Base-by-base conservation (phyloP, 2,888 invertebrate species). In the Oscheius onirici region DNA sequence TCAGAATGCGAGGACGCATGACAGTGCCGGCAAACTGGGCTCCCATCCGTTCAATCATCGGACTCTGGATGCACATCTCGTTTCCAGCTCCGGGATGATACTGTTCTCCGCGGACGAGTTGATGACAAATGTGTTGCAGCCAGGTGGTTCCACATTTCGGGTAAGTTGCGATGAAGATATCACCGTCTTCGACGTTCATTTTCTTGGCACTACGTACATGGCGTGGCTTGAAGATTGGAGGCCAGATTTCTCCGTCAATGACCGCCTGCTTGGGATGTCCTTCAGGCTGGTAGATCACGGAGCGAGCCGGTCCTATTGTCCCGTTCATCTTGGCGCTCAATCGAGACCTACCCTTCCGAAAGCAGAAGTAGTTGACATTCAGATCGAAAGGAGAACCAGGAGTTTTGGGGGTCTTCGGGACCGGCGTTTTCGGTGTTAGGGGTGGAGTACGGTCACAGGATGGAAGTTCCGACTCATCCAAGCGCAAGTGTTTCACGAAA, bases 131-230 rank as follows among this genome's bases (percentile, higher is more conserved):
- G 71, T 87, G 86, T 70, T 87, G 87, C 10, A 85, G 80, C 87
- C 86, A 87, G 1, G 86, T 87, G 54, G 85, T 87, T 58, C 84
- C 87, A 66, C 87, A 87, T 69, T 87, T 87, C 26, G 88, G 87
- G 69, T 87, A 85, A 3, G 87, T 88, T 28, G 81, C 81, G 28
- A 87, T 85, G 65, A 88, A 81, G 22, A 87, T 82, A 66, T 88
- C 87, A n/a, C 69, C 75, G 8, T 77, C 75, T 8, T 71, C 71
- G 15, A 83, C 78, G 13, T 74, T 28, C 74, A 87, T 74, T 41
- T 63, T 73, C 61, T 87, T 87, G 1, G 86, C 85, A 6, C 79
- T 74, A 34, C 85, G 83, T 10, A 86, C 86, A 57, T 80, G 77
- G 57, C 80, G 82, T 5, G 84, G 74, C 44, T 82, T 80, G 80